phyloP scores from a whole-genome alignment of 2,888 invertebrate genomes.

The Temnothorax unifasciatus region DNA sequence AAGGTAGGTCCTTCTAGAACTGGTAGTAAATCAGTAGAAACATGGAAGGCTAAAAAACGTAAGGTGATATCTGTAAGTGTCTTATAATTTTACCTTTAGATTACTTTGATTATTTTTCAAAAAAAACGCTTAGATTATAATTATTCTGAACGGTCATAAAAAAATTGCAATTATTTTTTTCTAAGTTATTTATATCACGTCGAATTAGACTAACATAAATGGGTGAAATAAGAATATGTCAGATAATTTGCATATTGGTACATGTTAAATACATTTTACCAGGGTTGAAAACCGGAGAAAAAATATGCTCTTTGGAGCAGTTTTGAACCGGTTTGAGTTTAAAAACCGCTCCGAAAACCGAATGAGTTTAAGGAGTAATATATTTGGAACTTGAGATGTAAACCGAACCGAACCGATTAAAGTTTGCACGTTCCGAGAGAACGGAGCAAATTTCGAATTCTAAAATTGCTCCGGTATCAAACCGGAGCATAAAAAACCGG shows the following conservation, averaged over 20 bases:
- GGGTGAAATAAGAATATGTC: neutral
- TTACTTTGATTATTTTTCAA: neutral
- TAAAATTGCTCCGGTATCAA: no score
- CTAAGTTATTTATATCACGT: neutral
- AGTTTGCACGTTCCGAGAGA: no score
- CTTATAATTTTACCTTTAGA: neutral
- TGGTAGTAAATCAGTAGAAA: neutral
- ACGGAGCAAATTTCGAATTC: no score
- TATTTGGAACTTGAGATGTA: no score
- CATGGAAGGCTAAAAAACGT: neutral
- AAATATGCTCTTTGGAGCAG: no score
- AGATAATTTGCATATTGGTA: neutral
- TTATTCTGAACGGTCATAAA: neutral
- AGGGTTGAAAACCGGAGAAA: no score
- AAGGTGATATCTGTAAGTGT: neutral
- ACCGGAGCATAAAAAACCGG: no score
- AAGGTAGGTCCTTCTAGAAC: neutral
- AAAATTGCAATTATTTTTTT: neutral
- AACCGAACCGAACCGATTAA: no score
- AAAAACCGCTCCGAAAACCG: no score
- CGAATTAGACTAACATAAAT: neutral
- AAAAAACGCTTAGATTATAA: neutral
- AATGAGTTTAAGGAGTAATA: no score
- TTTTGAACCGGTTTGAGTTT: no score
- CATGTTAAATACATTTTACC: neutral